A percentile compares a stretch with the other conserved stretches of the same genome.
Conservation (phyloP, 2,888 invertebrate genomes). For the Drosophila infuscata region DNA sequence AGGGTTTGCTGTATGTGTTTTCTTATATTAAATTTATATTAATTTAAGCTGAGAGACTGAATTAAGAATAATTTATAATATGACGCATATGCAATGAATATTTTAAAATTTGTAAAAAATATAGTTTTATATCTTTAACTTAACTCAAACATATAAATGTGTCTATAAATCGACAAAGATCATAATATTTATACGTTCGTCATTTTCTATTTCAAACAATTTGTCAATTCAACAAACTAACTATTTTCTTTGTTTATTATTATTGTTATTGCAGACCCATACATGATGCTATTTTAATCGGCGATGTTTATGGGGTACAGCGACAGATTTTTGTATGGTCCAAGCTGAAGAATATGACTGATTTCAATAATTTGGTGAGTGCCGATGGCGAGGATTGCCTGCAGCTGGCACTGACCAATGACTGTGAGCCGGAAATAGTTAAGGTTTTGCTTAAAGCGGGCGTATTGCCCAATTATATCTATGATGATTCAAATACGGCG, state of each 20-base stretch:
- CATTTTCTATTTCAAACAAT: neutral
- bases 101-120: neutral
- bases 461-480: conserved; percentile 65
- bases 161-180: neutral
- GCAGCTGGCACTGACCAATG: conserved; percentile 74
- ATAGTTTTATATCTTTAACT: neutral
- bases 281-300: conserved; percentile 67
- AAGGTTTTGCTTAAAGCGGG: conserved; percentile 66
- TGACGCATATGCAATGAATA: neutral
- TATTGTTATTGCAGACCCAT: conserved; percentile 64
- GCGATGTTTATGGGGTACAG: conserved; percentile 55
- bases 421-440: conserved; percentile 68
- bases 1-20: conserved; percentile 62
- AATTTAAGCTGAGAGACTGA: neutral
- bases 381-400: conserved; percentile 77
- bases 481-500: conserved; percentile 78
- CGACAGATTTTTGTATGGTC: conserved; percentile 72
- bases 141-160: neutral
- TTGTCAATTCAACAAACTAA: neutral
- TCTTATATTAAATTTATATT: neutral
- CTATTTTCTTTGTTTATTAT: neutral
- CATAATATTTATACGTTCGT: neutral
- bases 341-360: conserved; percentile 33
- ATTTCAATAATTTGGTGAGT: conserved; percentile 71
- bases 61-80: neutral